Evolutionary conservation across 2,113 vertebrate genomes (phyloP).

Genomic region (Diadophis punctatus): DNA sequence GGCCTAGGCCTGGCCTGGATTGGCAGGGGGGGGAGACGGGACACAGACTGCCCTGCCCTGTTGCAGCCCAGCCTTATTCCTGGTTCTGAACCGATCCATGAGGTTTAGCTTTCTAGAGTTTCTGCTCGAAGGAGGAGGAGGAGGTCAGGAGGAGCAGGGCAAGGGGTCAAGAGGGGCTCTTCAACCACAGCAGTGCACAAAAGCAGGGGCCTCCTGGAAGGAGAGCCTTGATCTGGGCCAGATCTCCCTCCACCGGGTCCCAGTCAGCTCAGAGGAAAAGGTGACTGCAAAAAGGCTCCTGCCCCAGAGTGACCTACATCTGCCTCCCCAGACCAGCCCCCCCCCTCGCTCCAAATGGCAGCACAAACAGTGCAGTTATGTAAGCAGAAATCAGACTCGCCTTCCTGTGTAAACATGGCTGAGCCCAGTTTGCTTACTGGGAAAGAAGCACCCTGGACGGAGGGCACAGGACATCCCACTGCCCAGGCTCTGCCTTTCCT

Average conservation of each 20-base stretch:
- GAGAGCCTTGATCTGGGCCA: neutral
- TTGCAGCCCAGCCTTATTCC: neutral
- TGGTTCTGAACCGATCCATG: neutral
- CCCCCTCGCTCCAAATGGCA: neutral
- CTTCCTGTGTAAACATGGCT: conserved; percentile 16
- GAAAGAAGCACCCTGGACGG: neutral
- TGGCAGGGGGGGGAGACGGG: neutral
- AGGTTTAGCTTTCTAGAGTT: neutral
- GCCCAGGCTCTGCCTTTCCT: neutral
- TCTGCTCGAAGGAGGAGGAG: neutral
- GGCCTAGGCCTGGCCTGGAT: neutral
- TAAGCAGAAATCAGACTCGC: neutral
- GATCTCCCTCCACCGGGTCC: neutral
- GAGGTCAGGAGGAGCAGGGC: neutral
- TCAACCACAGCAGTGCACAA: neutral
- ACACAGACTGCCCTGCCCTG: neutral
- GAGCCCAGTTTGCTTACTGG: neutral
- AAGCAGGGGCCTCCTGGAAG: neutral
- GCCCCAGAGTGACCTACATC: neutral
- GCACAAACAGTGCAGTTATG: neutral
- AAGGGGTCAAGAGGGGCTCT: neutral
- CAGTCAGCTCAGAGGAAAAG: neutral
- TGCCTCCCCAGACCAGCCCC: neutral
- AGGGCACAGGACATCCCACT: neutral
- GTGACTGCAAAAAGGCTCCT: too few relatives aligned